Base-by-base conservation (phyloP, 2,113 vertebrate genomes). In the Mola mola region DNA sequence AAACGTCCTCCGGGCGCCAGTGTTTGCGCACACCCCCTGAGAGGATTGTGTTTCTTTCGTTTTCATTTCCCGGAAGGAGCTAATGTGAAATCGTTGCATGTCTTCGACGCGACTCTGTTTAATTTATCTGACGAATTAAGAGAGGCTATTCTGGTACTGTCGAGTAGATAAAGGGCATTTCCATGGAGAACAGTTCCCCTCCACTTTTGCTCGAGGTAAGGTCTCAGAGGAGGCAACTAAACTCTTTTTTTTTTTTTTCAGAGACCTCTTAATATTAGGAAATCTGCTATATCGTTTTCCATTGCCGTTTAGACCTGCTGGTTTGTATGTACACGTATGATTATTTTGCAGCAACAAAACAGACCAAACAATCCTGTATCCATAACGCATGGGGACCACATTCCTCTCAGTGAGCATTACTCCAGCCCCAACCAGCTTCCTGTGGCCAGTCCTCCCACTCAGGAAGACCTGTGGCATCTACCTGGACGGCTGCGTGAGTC, bases 61-160 rank as follows among this genome's bases (percentile, higher is more conserved):
- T 96, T 96, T 96, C 93, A 86, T 73, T 96, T 95, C 91, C 91
- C 63, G 91, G 93, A 90, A 92, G 88, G 82, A 78, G 84, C 72
- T 53, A 79, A 78, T 88, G 49, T 72, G 62, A 75, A 71, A 85
- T 50, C 37, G 51, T 50, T 66, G n/a, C n/a, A n/a, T n/a, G n/a
- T n/a, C 31, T 50, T 38, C 22, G 16, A 25, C 21, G 28, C 28
- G 6, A 6, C 24, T 10, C 4, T 16, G n/a, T n/a, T n/a, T n/a
- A n/a, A n/a, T n/a, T n/a, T n/a, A n/a, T n/a, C n/a, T n/a, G n/a
- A n/a, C n/a, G n/a, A n/a, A n/a, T n/a, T n/a, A n/a, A n/a, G n/a
- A n/a, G n/a, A n/a, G n/a, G n/a, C n/a, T 48, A 20, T 25, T 22
- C 50, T 16, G 16, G 29, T 5, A 13, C 26, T 37, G 6, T 21